phyloP scores from a whole-genome alignment of 2,113 vertebrate species.

The Empidonax alnorum region DNA sequence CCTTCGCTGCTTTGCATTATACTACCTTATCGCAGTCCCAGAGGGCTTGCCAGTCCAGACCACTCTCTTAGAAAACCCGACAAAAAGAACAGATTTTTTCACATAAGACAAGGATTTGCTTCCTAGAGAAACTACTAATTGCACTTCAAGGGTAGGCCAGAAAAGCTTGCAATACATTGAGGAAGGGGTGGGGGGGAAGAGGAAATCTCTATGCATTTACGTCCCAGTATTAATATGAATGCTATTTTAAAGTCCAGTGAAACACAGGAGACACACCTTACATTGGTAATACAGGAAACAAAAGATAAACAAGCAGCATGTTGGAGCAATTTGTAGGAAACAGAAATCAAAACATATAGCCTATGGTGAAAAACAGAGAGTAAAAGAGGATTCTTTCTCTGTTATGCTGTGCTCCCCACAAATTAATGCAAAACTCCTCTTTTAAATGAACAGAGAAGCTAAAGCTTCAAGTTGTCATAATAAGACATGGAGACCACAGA shows the following conservation, averaged over 20 bases:
- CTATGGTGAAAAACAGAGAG: not conserved
- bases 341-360: not conserved
- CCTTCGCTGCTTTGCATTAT: not conserved
- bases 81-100: not conserved
- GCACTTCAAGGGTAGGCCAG: not conserved
- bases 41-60: not conserved
- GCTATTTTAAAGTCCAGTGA: not conserved
- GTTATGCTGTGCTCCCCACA: accelerated
- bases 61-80: not conserved
- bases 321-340: not conserved
- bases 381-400: not conserved
- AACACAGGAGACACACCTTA: not conserved
- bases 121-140: not conserved
- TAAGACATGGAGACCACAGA: not conserved
- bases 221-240: not conserved
- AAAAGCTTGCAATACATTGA: not conserved
- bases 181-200: not conserved
- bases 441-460: not conserved
- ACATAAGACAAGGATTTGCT: not conserved
- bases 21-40: not conserved
- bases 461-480: not conserved
- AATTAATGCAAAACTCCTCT: not conserved
- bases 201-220: not conserved
- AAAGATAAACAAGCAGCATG: not conserved
- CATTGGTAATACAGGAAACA: not conserved